phyloP scores from a whole-genome alignment of 2,113 vertebrate species.

The Alethe diademata region DNA sequence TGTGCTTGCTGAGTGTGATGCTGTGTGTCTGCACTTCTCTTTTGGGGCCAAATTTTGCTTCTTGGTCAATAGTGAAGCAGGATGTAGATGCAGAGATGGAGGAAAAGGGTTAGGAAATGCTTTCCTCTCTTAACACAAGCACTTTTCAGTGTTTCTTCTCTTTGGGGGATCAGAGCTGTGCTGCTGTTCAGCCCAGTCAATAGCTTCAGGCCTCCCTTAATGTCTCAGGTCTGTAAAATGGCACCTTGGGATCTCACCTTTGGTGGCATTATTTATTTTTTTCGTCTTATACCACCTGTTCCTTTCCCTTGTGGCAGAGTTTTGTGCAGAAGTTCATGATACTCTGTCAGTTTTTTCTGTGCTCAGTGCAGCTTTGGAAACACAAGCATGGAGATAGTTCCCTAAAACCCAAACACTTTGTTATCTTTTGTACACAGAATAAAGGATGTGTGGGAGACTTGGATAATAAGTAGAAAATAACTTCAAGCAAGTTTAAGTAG shows the following conservation, averaged over 20 bases:
- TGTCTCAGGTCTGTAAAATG: neutral
- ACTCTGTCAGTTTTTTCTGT: neutral
- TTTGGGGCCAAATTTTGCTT: neutral
- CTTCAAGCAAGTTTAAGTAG: neutral
- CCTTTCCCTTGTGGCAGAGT: neutral
- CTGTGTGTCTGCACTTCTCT: neutral
- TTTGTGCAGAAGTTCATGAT: neutral
- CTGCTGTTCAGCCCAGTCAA: neutral
- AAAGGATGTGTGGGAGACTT: neutral
- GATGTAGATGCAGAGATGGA: neutral
- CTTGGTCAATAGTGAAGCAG: neutral
- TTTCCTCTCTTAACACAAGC: neutral
- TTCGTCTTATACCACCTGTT: neutral
- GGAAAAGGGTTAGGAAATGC: neutral
- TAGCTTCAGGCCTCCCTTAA: neutral
- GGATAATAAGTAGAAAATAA: neutral
- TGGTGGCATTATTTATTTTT: neutral
- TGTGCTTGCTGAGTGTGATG: neutral
- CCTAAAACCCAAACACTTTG: neutral
- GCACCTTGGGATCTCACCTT: neutral
- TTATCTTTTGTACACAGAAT: neutral
- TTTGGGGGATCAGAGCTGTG: neutral
- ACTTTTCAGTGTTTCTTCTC: too few species aligned
- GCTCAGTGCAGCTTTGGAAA: neutral
- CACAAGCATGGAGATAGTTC: fast-evolving